phyloP scores from a whole-genome alignment of 2,113 vertebrate species.

The Takifugu flavidus region DNA sequence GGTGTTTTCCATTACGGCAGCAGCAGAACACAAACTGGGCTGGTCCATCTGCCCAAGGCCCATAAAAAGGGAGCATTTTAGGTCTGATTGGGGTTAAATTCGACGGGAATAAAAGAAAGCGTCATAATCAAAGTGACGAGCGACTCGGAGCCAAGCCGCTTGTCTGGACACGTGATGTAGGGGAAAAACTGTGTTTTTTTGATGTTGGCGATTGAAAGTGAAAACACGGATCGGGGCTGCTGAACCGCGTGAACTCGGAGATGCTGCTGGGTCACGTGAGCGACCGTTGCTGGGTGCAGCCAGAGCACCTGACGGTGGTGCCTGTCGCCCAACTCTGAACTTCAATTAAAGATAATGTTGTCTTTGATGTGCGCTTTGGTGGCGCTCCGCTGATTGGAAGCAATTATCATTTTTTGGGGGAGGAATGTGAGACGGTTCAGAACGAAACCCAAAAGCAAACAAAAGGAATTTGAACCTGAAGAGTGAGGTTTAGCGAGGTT shows the following conservation, averaged over 20 bases:
- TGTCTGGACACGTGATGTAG: slow-evolving; percentile 62
- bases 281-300: background rate
- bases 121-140: slow-evolving; percentile 27
- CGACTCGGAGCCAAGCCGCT: slow-evolving; percentile 40
- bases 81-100: background rate
- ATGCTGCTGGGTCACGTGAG: background rate
- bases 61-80: background rate
- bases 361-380: background rate
- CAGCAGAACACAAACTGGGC: background rate
- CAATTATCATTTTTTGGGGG: background rate
- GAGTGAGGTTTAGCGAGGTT: slow-evolving; percentile 54
- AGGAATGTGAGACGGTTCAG: background rate
- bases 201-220: slow-evolving; percentile 58
- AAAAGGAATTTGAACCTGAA: slow-evolving; percentile 54
- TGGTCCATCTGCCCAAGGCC: background rate
- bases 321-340: background rate
- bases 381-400: background rate
- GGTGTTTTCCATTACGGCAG: slow-evolving; percentile 29
- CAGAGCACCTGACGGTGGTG: background rate
- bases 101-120: background rate
- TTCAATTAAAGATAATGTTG: background rate
- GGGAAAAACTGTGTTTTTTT: slow-evolving; percentile 64
- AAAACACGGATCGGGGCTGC: slow-evolving; percentile 52
- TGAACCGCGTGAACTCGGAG: slow-evolving; percentile 44
- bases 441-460: slow-evolving; percentile 31